phyloP scores from a whole-genome alignment of 2,888 invertebrate genomes.

The Ennomos erosarius region DNA sequence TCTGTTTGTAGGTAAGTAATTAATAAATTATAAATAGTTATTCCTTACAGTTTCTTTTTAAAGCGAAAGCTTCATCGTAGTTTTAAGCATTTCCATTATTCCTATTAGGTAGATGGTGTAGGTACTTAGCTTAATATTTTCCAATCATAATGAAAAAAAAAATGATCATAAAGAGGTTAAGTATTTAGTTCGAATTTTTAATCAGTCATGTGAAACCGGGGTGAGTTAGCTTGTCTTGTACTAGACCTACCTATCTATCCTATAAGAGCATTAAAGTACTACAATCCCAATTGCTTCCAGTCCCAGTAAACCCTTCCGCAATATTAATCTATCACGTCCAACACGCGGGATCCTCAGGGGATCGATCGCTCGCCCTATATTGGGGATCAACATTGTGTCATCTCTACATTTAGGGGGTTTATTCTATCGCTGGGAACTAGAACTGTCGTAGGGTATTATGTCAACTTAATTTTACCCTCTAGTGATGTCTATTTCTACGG shows the following conservation, averaged over 20 bases:
- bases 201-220: too few species aligned
- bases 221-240: too few species aligned
- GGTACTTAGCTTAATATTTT: too few species aligned
- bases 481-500: background rate
- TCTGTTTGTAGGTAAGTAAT: conserved; percentile 5
- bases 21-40: background rate
- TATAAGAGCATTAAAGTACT: background rate
- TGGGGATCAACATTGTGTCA: conserved; percentile 22
- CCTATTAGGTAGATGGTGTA: too few species aligned
- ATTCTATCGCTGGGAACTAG: conserved; percentile 3
- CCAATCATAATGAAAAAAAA: too few species aligned
- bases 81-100: too few species aligned
- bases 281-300: background rate
- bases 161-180: too few species aligned
- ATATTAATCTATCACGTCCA: conserved; percentile 8
- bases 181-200: too few species aligned
- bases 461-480: conserved; percentile 4
- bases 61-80: too few species aligned
- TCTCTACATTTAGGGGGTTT: conserved; percentile 17
- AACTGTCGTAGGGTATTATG: background rate
- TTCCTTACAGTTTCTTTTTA: too few species aligned
- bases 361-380: conserved; percentile 19
- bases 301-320: conserved; percentile 18
- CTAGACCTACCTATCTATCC: too few species aligned
- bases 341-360: conserved; percentile 10